A percentile compares a stretch with the other conserved stretches of the same genome.
Evolutionary conservation across 2,797 vertebrate genomes (phyloP).

Genomic region (Sebastes melanostomus): DNA sequence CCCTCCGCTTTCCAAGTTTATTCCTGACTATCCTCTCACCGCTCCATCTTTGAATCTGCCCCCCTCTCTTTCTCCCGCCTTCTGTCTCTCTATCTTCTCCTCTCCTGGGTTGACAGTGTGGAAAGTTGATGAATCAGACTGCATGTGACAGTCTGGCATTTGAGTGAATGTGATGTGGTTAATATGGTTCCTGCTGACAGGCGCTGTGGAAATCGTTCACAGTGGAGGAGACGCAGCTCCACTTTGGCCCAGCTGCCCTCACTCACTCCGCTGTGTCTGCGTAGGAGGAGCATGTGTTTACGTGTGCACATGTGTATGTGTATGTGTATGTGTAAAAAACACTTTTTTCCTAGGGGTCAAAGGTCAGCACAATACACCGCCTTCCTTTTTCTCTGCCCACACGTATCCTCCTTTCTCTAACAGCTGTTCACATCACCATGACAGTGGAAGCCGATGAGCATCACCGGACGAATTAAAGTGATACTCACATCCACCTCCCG

Average conservation of each 20-base stretch:
- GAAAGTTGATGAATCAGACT: constrained; percentile 67
- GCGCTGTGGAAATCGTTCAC: constrained; percentile 41
- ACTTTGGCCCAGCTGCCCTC: constrained; percentile 19
- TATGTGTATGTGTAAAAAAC: background rate
- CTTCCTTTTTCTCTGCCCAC: constrained; percentile 18
- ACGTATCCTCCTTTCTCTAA: background rate
- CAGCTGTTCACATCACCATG: constrained; percentile 12
- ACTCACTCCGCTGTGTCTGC: background rate
- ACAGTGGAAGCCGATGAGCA: background rate
- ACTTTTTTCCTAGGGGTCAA: constrained; percentile 6
- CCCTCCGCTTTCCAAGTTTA: background rate
- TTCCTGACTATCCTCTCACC: constrained; percentile 14
- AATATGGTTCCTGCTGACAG: constrained; percentile 64
- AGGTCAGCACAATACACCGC: constrained; percentile 13
- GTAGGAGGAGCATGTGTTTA: background rate
- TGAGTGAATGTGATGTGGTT: constrained; percentile 64
- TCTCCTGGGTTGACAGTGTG: constrained; percentile 58
- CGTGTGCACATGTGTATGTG: background rate
- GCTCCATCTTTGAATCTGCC: constrained; percentile 5
- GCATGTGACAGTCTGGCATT: constrained; percentile 65
- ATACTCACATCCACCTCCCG: background rate
- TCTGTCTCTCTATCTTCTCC: constrained; percentile 34
- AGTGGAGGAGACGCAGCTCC: constrained; percentile 34
- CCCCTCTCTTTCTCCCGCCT: background rate
- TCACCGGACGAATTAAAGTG: background rate